Base-by-base conservation (phyloP, 1,140 invertebrate genomes). In the Pogonognathellus flavescens region DNA sequence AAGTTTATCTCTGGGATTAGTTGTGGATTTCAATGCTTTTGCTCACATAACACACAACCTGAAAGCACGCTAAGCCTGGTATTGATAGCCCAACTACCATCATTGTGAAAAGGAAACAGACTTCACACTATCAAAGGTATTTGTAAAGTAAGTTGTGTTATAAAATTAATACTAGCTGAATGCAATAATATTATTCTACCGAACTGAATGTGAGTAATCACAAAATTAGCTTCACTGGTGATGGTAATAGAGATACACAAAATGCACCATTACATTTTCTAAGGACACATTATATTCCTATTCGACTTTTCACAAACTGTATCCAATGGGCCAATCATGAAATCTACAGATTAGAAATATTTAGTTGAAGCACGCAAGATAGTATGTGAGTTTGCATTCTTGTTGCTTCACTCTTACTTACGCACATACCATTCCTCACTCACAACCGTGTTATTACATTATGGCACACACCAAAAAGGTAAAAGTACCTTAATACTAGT, bases 321-420 rank as follows among this genome's bases (percentile, higher is more conserved):
- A n/a, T 14, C 53, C n/a, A 57, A 57, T 14, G 53, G 70, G 9
- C 41, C 70, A 76, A 76, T 76, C 70, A 76, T 31, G 70, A 76
- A 49, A 76, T 76, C 70, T 76, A 76, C 70, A 76, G 31, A 76
- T 76, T 76, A 76, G 70, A 76, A 76, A 76, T 76, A 76, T 76
- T 76, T 76, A 49, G 70, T 76, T 49, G 41, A 18, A 10, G 41
- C 70, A 76, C 70, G 70, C 70, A 76, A 76, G 70, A 76, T 50
- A 50, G 31, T 41, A 41, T 41, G 31, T 41, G 31, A 41, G 31
- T 41, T 8, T 76, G 70, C 70, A 76, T 76, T 76, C 70, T 76
- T 76, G 70, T 76, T 76, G 70, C 70, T 76, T 76, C 70, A 50
- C 4, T 50, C 41, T 76, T 49, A 50, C 14, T 18, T 72, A 72